These are phyloP conservation scores for Neelides sp. DNA, from an alignment of 1,140 invertebrate species.

Conservation along the genomic window DNA sequence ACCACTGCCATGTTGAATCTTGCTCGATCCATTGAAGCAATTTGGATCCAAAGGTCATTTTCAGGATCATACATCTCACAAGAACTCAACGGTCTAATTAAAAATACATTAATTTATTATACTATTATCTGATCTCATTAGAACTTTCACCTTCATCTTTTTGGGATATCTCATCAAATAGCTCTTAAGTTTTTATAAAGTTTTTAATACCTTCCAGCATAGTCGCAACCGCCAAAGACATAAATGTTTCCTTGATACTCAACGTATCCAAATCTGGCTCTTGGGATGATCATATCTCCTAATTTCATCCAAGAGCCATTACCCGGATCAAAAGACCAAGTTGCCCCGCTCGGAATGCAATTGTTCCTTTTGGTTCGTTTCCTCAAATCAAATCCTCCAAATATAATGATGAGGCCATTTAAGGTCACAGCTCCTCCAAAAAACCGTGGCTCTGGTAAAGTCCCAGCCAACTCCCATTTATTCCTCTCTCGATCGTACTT, in stretches of 20 bases:
- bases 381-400: not conserved
- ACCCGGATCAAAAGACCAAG: too few species aligned
- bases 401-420: not conserved
- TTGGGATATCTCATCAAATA: too few species aligned
- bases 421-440: too few species aligned
- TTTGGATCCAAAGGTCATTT: not conserved
- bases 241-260: not conserved
- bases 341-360: not conserved
- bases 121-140: too few species aligned
- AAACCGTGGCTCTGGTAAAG: too few species aligned
- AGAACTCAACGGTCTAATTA: not conserved
- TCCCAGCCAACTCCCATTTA: too few species aligned
- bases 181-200: too few species aligned
- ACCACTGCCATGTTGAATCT: not conserved
- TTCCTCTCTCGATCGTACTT: too few species aligned
- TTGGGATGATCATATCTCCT: not conserved
- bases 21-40: not conserved
- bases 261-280: not conserved
- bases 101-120: too few species aligned
- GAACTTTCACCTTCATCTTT: too few species aligned
- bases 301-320: too few species aligned
- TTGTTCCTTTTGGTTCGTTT: not conserved
- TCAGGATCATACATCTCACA: slow-evolving; percentile 7
- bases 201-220: too few species aligned
- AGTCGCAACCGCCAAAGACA: not conserved